A percentile compares a stretch with the other conserved stretches of the same genome.
Conservation (phyloP, 2,113 vertebrate species). For the Poecilia latipinna region DNA sequence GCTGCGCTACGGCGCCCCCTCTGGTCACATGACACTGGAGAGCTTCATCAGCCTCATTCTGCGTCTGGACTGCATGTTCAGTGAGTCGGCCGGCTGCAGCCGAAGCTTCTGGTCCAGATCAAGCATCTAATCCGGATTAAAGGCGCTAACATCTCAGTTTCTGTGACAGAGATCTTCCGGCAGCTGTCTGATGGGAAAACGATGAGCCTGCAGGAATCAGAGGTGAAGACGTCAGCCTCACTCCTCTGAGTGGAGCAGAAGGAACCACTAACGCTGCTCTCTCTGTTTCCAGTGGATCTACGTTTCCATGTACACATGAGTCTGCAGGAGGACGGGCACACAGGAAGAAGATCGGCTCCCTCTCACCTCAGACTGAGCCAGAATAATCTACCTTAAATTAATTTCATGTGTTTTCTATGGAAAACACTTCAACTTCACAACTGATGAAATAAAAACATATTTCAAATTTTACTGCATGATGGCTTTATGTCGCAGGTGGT, state of each 20-base stretch:
- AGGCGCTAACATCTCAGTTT: background rate
- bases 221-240: slow-evolving; percentile 50
- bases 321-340: background rate
- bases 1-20: slow-evolving; percentile 67
- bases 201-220: slow-evolving; percentile 60
- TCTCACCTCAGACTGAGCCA: background rate
- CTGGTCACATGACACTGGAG: slow-evolving; percentile 71
- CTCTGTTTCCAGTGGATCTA: slow-evolving; percentile 55
- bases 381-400: background rate
- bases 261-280: background rate
- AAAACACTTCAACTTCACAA: background rate
- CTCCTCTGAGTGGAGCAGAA: background rate
- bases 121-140: background rate
- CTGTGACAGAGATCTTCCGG: slow-evolving; percentile 68
- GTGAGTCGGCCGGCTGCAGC: slow-evolving; percentile 56
- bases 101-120: too few species aligned
- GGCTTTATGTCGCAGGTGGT: too few species aligned
- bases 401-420: background rate
- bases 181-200: slow-evolving; percentile 57
- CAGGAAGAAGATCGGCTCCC: background rate
- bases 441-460: too few species aligned
- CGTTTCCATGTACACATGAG: slow-evolving; percentile 61
- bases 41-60: slow-evolving; percentile 77
- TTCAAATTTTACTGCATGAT: too few species aligned
- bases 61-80: slow-evolving; percentile 72